Evolutionary conservation across 2,888 invertebrate genomes (phyloP).

Genomic region (Acronicta alni): DNA sequence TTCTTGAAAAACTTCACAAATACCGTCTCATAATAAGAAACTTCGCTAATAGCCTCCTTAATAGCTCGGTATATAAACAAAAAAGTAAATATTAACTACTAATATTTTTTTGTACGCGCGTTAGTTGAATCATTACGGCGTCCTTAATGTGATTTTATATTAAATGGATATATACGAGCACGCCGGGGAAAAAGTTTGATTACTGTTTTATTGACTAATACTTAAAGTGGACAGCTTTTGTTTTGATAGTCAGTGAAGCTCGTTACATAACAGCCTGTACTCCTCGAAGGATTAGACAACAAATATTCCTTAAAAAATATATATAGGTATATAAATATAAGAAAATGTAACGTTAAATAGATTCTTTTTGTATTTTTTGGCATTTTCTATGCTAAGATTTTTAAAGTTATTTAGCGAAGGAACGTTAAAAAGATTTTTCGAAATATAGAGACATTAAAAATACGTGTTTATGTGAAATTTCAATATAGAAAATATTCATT

Average conservation of each 20-base stretch:
- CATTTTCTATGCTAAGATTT: too few relatives aligned
- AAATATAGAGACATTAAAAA: too few relatives aligned
- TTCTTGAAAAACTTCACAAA: constrained; percentile 17
- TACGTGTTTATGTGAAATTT: too few relatives aligned
- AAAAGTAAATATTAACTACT: constrained; percentile 53
- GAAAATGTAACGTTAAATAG: too few relatives aligned
- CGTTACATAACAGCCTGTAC: constrained; percentile 3
- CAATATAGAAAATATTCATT: too few relatives aligned
- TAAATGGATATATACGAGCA: constrained; percentile 29
- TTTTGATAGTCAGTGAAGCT: constrained; percentile 27
- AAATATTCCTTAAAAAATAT: too few relatives aligned
- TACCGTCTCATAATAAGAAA: constrained; percentile 18
- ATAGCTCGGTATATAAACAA: constrained; percentile 29
- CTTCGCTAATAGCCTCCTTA: constrained; percentile 32
- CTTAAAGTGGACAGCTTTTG: constrained; percentile 44
- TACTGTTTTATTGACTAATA: constrained; percentile 53
- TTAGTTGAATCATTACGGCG: constrained; percentile 56
- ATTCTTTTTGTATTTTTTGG: too few relatives aligned
- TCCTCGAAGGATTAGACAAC: too few relatives aligned
- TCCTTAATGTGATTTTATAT: constrained; percentile 57
- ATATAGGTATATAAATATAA: too few relatives aligned
- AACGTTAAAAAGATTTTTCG: too few relatives aligned
- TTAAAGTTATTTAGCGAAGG: too few relatives aligned
- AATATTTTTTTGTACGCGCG: constrained; percentile 48
- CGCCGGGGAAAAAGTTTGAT: constrained; percentile 48